A percentile compares a stretch with the other conserved stretches of the same genome.
Evolutionary conservation across 2,888 invertebrate genomes (phyloP).

Genomic region (Drosophila differens): DNA sequence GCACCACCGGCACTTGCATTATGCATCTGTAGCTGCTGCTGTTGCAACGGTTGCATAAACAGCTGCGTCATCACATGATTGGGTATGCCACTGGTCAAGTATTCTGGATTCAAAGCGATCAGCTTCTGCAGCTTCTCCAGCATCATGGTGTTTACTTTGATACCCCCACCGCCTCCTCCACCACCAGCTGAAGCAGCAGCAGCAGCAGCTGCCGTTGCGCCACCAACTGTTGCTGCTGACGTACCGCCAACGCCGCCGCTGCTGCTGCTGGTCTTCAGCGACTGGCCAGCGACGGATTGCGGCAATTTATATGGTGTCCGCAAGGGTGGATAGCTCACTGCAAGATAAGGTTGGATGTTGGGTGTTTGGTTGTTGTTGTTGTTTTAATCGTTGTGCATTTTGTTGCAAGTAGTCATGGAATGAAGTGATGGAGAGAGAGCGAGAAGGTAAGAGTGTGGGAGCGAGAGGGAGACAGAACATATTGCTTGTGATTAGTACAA

Average conservation of each 20-base stretch:
- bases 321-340: slow-evolving; percentile 72
- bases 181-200: slow-evolving; percentile 30
- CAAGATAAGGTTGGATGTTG: slow-evolving; percentile 36
- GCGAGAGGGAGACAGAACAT: slow-evolving; percentile 9
- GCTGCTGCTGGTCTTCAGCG: not conserved
- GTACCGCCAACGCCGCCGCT: not conserved
- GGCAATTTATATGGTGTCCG: slow-evolving; percentile 47
- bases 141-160: slow-evolving; percentile 80
- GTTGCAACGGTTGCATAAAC: slow-evolving; percentile 87
- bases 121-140: slow-evolving; percentile 84
- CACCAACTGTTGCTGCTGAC: slow-evolving; percentile 6
- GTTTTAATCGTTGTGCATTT: slow-evolving; percentile 8
- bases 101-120: slow-evolving; percentile 84
- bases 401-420: slow-evolving; percentile 1
- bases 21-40: slow-evolving; percentile 2
- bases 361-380: slow-evolving; percentile 22
- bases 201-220: slow-evolving; percentile 39
- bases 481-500: slow-evolving; percentile 45
- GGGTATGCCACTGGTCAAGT: slow-evolving; percentile 85
- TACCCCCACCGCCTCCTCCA: slow-evolving; percentile 32
- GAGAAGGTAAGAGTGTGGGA: slow-evolving; percentile 3
- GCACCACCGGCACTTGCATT: slow-evolving; percentile 32
- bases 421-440: not conserved
- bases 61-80: slow-evolving; percentile 88
- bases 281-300: not conserved